Evolutionary conservation across 2,888 invertebrate species (phyloP).

Genomic region (Thera britannica): DNA sequence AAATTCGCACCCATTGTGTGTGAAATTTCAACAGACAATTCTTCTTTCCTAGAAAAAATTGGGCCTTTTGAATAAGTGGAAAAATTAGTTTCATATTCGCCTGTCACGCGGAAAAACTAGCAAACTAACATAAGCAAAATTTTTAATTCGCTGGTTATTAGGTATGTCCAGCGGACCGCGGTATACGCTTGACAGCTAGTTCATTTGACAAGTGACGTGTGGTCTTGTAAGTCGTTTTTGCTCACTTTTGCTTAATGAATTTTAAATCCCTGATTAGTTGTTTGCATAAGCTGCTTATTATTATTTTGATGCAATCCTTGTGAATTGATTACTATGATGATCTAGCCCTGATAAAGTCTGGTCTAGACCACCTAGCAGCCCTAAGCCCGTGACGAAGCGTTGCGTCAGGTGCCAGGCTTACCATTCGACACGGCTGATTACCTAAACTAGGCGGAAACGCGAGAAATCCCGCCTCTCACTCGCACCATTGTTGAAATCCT

Average conservation of each 20-base stretch:
- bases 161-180: conserved; percentile 46
- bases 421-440: conserved; percentile 60
- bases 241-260: neutral
- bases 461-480: conserved; percentile 49
- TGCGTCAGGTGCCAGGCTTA: conserved; percentile 44
- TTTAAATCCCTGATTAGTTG: neutral
- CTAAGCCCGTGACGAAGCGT: conserved; percentile 38
- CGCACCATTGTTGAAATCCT: conserved; percentile 42
- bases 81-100: conserved; percentile 38
- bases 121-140: conserved; percentile 37
- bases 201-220: conserved; percentile 1
- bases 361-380: conserved; percentile 14
- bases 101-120: conserved; percentile 26
- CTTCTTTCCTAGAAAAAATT: conserved; percentile 4
- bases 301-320: no score
- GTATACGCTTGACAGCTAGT: conserved; percentile 15
- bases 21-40: no score
- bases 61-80: conserved; percentile 32
- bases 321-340: no score
- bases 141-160: conserved; percentile 57
- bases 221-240: neutral
- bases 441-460: conserved; percentile 51
- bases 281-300: neutral
- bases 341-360: neutral
- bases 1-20: no score